Conservation (phyloP, 2,888 invertebrate genomes). For the Mesochorus sp. region DNA sequence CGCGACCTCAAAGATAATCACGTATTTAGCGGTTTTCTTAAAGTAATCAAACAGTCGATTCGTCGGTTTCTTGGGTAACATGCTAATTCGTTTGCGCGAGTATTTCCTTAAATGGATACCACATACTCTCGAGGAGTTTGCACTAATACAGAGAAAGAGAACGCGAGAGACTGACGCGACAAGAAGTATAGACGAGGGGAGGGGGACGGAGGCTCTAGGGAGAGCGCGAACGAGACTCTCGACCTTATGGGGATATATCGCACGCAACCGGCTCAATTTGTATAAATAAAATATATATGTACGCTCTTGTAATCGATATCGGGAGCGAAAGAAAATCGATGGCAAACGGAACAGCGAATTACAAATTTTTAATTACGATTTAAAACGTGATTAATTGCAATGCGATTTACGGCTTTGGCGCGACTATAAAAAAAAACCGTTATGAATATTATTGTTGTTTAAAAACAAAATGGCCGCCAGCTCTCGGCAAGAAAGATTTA, state of each 20-base stretch:
- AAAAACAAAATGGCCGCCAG: too few relatives aligned
- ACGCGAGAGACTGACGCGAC: conserved; percentile 62
- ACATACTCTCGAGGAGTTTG: conserved; percentile 66
- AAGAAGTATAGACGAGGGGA: conserved; percentile 62
- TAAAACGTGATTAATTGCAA: too few relatives aligned
- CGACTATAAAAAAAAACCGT: too few relatives aligned
- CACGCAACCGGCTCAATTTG: conserved; percentile 51
- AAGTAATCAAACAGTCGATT: conserved; percentile 81
- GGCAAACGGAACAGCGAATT: too few relatives aligned
- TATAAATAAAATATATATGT: conserved; percentile 14
- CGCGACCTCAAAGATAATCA: conserved; percentile 85
- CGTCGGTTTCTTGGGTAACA: conserved; percentile 87
- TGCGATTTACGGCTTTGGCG: too few relatives aligned
- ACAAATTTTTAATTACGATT: too few relatives aligned
- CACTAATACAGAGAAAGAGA: background rate
- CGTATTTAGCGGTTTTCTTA: conserved; percentile 82
- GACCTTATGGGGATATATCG: conserved; percentile 44
- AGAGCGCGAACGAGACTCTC: conserved; percentile 15
- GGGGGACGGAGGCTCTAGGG: background rate
- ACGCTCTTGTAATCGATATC: conserved; percentile 1
- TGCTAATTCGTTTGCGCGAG: conserved; percentile 78
- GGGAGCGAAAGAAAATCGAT: background rate
- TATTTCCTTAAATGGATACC: conserved; percentile 81
- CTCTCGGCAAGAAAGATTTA: too few relatives aligned
- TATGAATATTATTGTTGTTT: too few relatives aligned